Evolutionary conservation across 2,797 vertebrate genomes (phyloP), one percentile per base, ranked within the genome.

Genomic region (Ctenopoma kingsleyae): DNA sequence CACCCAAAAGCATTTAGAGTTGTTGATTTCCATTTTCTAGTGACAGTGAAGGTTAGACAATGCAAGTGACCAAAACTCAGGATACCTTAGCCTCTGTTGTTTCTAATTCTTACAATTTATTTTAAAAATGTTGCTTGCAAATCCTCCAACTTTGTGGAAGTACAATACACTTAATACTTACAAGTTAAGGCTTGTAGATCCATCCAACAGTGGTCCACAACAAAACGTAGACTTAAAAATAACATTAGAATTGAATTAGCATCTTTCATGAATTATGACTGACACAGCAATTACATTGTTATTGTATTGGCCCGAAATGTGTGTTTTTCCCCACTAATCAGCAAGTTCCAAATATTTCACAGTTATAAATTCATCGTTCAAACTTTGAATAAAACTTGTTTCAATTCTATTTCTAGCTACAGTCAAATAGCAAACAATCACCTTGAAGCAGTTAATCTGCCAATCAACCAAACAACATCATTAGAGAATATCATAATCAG

Each of bases 391-490:
- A 41, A 43, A 20, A 6, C 2, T 0, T 13, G 1, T 15, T 58
- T 44, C 30, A 22, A 1, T 6, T 63, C 20, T 30, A 10, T 30
- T 44, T 46, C 52, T 1, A 4, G 51, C 43, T 6, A 17, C 17
- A 50, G 32, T 35, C 16, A 58, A 61, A 51, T 48, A 30, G 12
- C 40, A 58, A 25, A 35, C 25, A 68, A 51, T 54, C 49, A n/a
- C 19, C 30, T 40, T 43, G 27, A 27, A 51, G 38, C 11, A 54
- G 35, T 30, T 54, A 55, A 71, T 50, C 17, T 71, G 38, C 43
- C 71, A 77, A 58, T 68, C 56, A 74, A 63, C 23, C 49, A 17
- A 75, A 13, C 62, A 41, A 69, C 41, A 59, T 65, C 32, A 71
- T 50, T 53, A 54, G 36, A 54, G 35, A 61, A 49, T 16, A 16